These are phyloP conservation scores for Synchiropus splendidus DNA, from an alignment of 2,113 vertebrate species.

Conservation along the genomic window DNA sequence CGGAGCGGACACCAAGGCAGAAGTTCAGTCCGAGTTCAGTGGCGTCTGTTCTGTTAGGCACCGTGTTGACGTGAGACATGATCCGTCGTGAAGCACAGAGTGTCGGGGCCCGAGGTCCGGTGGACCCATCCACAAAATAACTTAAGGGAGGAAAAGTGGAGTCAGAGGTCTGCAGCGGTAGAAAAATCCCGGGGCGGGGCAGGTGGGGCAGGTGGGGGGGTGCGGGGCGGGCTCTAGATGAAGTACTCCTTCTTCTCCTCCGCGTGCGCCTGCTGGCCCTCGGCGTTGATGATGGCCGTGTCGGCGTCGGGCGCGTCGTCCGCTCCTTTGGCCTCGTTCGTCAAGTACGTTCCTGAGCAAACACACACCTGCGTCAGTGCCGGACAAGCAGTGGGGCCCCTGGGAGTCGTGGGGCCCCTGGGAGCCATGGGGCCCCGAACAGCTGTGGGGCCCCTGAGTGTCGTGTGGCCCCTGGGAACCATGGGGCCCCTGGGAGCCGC, in stretches of 20 bases:
- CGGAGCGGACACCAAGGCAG: conserved; percentile 64
- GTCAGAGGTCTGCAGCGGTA: conserved; percentile 5
- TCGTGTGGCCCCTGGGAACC: too few relatives aligned
- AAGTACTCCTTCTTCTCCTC: conserved; percentile 99
- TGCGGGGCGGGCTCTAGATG: conserved; percentile 84
- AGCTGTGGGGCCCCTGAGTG: too few relatives aligned
- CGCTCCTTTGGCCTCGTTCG: conserved; percentile 98
- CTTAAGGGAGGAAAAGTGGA: conserved; percentile 28
- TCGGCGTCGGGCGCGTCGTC: conserved; percentile 97
- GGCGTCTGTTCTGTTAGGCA: conserved; percentile 97
- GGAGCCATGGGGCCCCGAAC: too few relatives aligned
- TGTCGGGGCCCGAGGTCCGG: conserved; percentile 67
- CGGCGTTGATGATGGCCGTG: conserved; percentile 98
- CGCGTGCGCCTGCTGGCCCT: conserved; percentile 95
- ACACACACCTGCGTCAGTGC: background rate
- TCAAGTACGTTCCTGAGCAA: conserved; percentile 89
- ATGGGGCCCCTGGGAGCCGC: too few relatives aligned
- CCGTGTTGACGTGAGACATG: conserved; percentile 76
- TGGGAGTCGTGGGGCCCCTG: too few relatives aligned
- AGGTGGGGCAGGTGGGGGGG: conserved; percentile 51
- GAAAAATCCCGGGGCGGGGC: conserved; percentile 15
- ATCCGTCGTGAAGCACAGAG: conserved; percentile 54
- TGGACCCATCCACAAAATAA: conserved; percentile 51
- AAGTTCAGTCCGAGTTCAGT: conserved; percentile 77
- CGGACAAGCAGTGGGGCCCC: too few relatives aligned